Evolutionary conservation across 2,113 vertebrate genomes (phyloP).

Genomic region (Strigops habroptila): DNA sequence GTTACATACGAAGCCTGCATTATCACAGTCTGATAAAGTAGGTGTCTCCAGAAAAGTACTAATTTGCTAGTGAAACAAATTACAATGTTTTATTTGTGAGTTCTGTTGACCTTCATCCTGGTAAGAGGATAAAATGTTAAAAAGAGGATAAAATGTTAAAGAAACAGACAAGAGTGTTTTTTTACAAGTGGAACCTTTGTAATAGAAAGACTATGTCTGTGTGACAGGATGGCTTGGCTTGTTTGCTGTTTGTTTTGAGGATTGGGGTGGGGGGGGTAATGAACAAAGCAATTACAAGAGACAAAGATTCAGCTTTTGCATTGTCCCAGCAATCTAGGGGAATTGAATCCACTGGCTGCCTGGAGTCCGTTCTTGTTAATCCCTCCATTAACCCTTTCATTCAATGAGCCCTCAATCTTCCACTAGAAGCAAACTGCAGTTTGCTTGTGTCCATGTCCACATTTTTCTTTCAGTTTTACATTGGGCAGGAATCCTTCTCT

Average conservation of each 20-base stretch:
- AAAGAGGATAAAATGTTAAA: not conserved
- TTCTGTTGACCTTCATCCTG: slow-evolving; percentile 27
- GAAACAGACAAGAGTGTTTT: not conserved
- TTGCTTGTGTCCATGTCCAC: not conserved
- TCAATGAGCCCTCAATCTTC: not conserved
- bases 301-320: slow-evolving; percentile 39
- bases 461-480: not conserved
- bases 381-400: slow-evolving; percentile 41
- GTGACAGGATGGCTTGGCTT: not conserved
- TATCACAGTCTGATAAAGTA: not conserved
- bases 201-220: not conserved
- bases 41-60: not conserved
- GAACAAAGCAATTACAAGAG: slow-evolving; percentile 55
- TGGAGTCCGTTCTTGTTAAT: slow-evolving; percentile 49
- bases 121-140: slow-evolving; percentile 14
- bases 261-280: not conserved
- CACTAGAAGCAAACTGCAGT: not conserved
- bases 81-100: not conserved
- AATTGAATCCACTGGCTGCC: slow-evolving; percentile 45
- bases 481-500: not conserved
- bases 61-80: not conserved
- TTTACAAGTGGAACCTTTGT: not conserved
- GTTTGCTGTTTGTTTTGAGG: slow-evolving; percentile 21
- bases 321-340: slow-evolving; percentile 12
- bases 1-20: not conserved